Base-by-base conservation (phyloP, 2,113 vertebrate genomes). In the Xiphophorus hellerii region DNA sequence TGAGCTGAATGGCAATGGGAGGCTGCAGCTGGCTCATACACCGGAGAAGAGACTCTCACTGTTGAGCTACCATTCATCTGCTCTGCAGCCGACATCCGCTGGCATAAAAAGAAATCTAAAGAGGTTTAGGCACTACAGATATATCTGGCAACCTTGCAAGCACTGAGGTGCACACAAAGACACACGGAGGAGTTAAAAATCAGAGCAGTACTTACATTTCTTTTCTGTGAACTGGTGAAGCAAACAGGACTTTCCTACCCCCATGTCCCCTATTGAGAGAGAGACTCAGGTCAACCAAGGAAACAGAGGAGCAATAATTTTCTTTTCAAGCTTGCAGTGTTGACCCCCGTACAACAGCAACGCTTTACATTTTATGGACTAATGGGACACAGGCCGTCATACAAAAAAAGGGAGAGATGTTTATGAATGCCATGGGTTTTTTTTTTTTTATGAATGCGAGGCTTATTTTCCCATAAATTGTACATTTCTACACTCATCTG, bases 141-240 rank as follows among this genome's bases (percentile, higher is more conserved):
- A 54, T 89, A 81, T 83, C 81, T 88, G 82, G 84, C 85, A 89
- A 82, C 68, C 77, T 74, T 20, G 31, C 66, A 74, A 10, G 81
- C 70, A 74, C 65, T 9, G 14, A 71, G 8, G 22, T 72, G 64
- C 73, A 30, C 6, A 67, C 61, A 62, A n/a, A 44, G 29, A 73
- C 65, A n/a, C 77, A 65, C 68, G 71, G 27, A 28, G 72, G 51
- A 64, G 35, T 39, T 63, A 63, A 66, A 29, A 27, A 67, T 78
- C 27, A 73, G 29, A 60, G 76, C 63, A 33, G 73, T 88, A 94
- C 94, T 95, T 92, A 95, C 94, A 95, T 93, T 95, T 95, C 90
- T 95, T 95, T 92, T 95, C 94, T 87, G 94, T 95, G 89, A 95
- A 95, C 90, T 95, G 94, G 82, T 95, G 94, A 87, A 95, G 94